These are phyloP conservation scores for Oncorhynchus clarkii DNA, from an alignment of 2,113 vertebrate species.

Conservation along the genomic window DNA sequence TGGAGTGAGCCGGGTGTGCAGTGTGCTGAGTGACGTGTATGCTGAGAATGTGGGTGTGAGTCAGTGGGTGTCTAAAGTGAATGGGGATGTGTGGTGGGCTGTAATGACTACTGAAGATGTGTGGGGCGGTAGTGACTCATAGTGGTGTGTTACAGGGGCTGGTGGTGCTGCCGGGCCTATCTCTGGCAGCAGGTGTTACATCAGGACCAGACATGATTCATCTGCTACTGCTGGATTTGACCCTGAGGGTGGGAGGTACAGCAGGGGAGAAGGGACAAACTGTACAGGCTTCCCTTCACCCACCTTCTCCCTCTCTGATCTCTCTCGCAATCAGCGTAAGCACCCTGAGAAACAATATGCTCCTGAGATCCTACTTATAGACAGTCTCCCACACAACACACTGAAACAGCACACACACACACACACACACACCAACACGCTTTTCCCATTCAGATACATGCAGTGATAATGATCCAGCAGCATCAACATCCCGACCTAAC, in stretches of 20 bases:
- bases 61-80: neutral
- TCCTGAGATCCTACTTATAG: no score
- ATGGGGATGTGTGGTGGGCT: neutral
- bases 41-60: neutral
- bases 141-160: neutral
- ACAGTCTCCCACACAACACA: no score
- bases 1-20: neutral
- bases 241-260: constrained; percentile 16
- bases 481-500: neutral
- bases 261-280: neutral
- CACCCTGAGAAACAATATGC: no score
- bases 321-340: neutral
- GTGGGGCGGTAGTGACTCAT: neutral
- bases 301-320: neutral
- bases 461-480: neutral
- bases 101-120: neutral
- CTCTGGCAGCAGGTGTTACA: constrained; percentile 9
- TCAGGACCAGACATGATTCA: constrained; percentile 36
- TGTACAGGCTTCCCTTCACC: neutral
- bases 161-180: neutral
- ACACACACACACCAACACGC: neutral
- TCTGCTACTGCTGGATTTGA: constrained; percentile 23
- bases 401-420: neutral
- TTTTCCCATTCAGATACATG: neutral
- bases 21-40: neutral